Conservation (phyloP, 2,888 invertebrate species). For the Ectropis crepuscularia region DNA sequence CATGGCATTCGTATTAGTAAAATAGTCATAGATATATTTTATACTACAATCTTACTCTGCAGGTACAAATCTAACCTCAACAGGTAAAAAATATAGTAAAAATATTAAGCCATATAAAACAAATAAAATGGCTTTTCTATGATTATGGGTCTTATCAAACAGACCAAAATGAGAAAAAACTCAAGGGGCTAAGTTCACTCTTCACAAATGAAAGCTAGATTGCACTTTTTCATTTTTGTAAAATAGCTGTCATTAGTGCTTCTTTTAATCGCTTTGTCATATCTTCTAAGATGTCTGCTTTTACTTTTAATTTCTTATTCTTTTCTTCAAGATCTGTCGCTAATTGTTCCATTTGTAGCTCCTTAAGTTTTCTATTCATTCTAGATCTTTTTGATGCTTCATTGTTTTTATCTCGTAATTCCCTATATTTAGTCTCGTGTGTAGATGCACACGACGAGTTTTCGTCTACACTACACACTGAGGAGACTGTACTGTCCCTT, state of each 20-base stretch:
- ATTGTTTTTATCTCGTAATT: slow-evolving; percentile 90
- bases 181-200: slow-evolving; percentile 46
- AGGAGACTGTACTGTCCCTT: slow-evolving; percentile 75
- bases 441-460: slow-evolving; percentile 70
- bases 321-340: slow-evolving; percentile 85
- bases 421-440: slow-evolving; percentile 85
- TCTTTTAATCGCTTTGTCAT: slow-evolving; percentile 87
- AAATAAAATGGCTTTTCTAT: slow-evolving; percentile 48
- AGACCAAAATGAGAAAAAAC: slow-evolving; percentile 48
- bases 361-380: slow-evolving; percentile 87
- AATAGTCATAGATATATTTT: slow-evolving; percentile 42
- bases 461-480: slow-evolving; percentile 74
- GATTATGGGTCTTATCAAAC: slow-evolving; percentile 36
- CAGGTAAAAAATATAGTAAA: slow-evolving; percentile 24
- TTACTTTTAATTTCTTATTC: slow-evolving; percentile 87
- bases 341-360: slow-evolving; percentile 80
- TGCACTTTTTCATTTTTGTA: slow-evolving; percentile 76
- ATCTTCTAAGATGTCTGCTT: slow-evolving; percentile 88
- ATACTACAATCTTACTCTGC: slow-evolving; percentile 35
- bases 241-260: slow-evolving; percentile 87
- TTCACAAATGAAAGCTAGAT: slow-evolving; percentile 36
- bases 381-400: slow-evolving; percentile 91
- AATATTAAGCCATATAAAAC: slow-evolving; percentile 38
- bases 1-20: slow-evolving; percentile 42
- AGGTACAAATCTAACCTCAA: slow-evolving; percentile 27